Conservation (phyloP, 1,140 invertebrate genomes). For the Apis cerana region DNA sequence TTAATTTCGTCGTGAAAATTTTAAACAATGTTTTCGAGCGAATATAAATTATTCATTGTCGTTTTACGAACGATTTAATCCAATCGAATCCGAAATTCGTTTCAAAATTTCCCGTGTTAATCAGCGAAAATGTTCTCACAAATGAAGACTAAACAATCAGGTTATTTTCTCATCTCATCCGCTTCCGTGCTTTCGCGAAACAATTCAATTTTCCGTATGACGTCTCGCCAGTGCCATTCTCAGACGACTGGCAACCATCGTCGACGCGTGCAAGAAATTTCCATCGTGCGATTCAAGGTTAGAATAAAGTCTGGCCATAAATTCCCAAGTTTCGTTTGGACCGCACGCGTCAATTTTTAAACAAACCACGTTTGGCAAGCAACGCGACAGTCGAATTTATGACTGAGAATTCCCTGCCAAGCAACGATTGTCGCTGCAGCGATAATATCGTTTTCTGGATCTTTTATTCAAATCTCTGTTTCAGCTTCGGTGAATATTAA, state of each 20-base stretch:
- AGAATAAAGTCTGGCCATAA: not conserved
- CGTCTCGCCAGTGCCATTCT: not conserved
- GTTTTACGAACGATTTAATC: no score
- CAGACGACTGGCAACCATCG: no score
- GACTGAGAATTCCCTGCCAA: conserved; percentile 11
- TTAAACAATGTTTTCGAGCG: no score
- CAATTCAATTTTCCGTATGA: not conserved
- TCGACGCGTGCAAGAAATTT: not conserved
- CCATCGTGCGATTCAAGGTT: not conserved
- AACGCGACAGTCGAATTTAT: conserved; percentile 21
- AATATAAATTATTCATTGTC: no score
- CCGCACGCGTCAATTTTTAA: conserved; percentile 15
- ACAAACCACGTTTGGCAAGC: conserved; percentile 22
- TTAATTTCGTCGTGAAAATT: no score
- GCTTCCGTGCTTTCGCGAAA: not conserved
- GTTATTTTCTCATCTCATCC: not conserved
- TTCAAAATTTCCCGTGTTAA: no score
- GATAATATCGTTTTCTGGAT: not conserved
- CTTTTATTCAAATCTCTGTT: not conserved
- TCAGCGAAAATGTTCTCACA: no score
- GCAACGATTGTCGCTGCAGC: not conserved
- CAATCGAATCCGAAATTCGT: no score
- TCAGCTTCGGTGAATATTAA: not conserved
- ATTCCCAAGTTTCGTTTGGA: not conserved
- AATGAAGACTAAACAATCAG: not conserved